Conservation (phyloP, 2,113 vertebrate genomes). For the Terrapene triunguis region DNA sequence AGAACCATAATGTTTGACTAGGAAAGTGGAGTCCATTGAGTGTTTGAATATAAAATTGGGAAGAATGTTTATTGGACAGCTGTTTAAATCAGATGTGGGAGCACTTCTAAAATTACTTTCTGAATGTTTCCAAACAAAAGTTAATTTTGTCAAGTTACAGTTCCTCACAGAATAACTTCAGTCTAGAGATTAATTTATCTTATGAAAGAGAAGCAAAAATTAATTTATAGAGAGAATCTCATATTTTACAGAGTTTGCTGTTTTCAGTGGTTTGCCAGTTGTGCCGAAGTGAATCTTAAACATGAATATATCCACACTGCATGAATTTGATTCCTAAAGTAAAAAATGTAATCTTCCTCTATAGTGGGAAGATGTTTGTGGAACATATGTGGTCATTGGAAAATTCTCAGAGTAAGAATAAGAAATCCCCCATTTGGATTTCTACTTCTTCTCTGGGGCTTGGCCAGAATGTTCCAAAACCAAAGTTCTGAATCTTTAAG, state of each 20-base stretch:
- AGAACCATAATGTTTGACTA: background rate
- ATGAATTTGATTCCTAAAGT: background rate
- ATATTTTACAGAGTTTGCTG: background rate
- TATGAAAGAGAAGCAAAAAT: too few species aligned
- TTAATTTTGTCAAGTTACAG: background rate
- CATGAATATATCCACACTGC: background rate
- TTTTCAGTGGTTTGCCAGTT: background rate
- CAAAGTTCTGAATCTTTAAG: background rate
- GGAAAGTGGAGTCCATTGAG: background rate
- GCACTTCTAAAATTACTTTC: background rate
- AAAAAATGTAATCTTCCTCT: background rate
- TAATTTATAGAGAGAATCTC: background rate
- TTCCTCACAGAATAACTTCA: background rate
- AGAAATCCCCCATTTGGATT: background rate
- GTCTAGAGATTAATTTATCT: too few species aligned
- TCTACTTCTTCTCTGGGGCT: background rate
- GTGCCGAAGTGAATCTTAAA: background rate
- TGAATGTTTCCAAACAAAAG: background rate
- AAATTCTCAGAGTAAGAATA: background rate
- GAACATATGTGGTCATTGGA: background rate
- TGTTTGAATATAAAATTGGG: rapidly evolving
- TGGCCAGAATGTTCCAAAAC: background rate
- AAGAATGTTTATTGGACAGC: background rate
- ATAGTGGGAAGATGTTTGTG: background rate
- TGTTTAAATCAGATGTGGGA: background rate